Evolutionary conservation across 2,888 invertebrate genomes (phyloP).

Genomic region (Plusia festucae): DNA sequence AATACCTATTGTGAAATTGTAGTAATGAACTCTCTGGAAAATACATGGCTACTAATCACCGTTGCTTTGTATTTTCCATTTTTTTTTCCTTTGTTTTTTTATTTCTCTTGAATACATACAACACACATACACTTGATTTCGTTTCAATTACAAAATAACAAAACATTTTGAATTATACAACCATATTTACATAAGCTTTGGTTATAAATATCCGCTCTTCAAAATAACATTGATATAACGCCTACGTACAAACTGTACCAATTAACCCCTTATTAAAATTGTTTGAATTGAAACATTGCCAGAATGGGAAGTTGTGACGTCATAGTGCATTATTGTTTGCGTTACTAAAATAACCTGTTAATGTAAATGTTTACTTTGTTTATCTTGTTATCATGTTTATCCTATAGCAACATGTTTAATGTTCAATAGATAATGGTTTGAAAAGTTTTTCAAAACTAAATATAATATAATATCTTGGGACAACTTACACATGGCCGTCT

Average conservation of each 20-base stretch:
- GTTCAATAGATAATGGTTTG: too few species aligned
- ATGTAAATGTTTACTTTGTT: conserved; percentile 4
- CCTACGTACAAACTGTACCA: conserved; percentile 1
- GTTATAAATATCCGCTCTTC: not conserved
- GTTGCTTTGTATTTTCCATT: too few species aligned
- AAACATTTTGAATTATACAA: not conserved
- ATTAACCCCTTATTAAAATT: conserved; percentile 21
- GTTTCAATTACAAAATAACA: not conserved
- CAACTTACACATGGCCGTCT: too few species aligned
- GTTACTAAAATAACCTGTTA: not conserved
- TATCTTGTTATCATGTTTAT: not conserved
- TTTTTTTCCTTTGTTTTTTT: too few species aligned
- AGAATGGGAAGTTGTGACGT: conserved; percentile 9
- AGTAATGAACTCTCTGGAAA: too few species aligned
- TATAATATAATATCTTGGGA: too few species aligned
- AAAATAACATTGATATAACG: not conserved
- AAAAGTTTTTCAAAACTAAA: too few species aligned
- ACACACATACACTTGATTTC: not conserved
- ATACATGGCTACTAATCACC: too few species aligned
- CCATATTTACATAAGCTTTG: too few species aligned
- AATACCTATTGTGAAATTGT: too few species aligned
- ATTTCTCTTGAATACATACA: too few species aligned
- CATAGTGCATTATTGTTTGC: conserved; percentile 7
- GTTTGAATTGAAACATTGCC: conserved; percentile 41
- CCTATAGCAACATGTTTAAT: not conserved